Percentiles rank a stretch among this genome's conserved stretches.
Conservation (phyloP, 2,113 vertebrate species). For the Bungarus multicinctus region DNA sequence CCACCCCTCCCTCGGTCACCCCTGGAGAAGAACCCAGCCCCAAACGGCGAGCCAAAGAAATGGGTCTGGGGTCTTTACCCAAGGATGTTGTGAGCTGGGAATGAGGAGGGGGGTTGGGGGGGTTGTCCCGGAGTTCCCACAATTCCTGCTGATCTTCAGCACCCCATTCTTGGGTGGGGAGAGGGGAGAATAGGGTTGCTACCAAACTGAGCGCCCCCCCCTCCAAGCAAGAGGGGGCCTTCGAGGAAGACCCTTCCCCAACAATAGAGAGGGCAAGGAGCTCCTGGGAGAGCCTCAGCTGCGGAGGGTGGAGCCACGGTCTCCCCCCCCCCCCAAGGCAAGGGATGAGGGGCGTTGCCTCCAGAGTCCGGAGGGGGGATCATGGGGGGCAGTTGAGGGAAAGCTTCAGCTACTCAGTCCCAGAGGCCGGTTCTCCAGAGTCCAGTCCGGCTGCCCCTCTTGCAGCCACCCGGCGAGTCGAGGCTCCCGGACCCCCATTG, state of each 20-base stretch:
- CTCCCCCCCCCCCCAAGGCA: constrained; percentile 14
- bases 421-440: constrained; percentile 61
- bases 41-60: constrained; percentile 2
- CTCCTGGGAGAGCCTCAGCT: constrained; percentile 36
- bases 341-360: constrained; percentile 22
- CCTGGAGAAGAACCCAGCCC: not conserved
- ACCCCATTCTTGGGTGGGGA: not conserved
- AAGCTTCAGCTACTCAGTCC: constrained; percentile 50
- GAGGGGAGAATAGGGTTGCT: not conserved
- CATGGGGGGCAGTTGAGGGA: not conserved
- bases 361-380: constrained; percentile 21
- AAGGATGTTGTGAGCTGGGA: constrained; percentile 9
- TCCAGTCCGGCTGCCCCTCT: constrained; percentile 48
- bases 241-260: not conserved
- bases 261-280: constrained; percentile 14
- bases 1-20: not conserved
- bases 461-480: constrained; percentile 2
- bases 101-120: not conserved
- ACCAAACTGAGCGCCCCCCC: constrained; percentile 27
- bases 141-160: not conserved
- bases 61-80: not conserved
- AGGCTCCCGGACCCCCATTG: constrained; percentile 46
- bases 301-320: constrained; percentile 16
- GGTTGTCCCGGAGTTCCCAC: not conserved
- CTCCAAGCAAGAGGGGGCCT: not conserved